Evolutionary conservation across 2,888 invertebrate species (phyloP).

Genomic region (Hipparchia semele): DNA sequence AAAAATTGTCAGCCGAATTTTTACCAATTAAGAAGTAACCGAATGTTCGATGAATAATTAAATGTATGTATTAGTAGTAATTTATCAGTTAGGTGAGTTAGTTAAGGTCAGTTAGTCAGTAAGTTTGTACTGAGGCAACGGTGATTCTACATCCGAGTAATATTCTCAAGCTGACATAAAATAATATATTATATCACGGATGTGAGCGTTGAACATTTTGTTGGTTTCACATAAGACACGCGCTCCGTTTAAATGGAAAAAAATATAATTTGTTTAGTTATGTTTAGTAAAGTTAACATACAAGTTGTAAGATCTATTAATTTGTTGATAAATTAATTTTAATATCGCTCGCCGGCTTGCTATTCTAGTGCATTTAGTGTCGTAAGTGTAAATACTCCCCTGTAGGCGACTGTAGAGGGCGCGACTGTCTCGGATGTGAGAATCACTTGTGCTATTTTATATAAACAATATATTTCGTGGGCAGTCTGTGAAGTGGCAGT

Average conservation of each 20-base stretch:
- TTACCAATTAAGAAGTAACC: neutral
- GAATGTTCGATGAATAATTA: neutral
- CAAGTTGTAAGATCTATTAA: too few relatives aligned
- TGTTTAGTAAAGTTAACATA: too few relatives aligned
- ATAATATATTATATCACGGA: too few relatives aligned
- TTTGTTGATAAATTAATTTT: too few relatives aligned
- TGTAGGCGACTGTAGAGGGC: too few relatives aligned
- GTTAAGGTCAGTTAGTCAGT: constrained; percentile 3
- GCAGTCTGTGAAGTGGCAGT: neutral
- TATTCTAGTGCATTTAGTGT: neutral
- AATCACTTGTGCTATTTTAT: constrained; percentile 5
- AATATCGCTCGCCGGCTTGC: neutral
- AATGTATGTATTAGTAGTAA: neutral
- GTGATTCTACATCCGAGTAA: neutral
- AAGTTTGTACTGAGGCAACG: constrained; percentile 14
- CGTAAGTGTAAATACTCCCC: constrained; percentile 1
- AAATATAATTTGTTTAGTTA: too few relatives aligned
- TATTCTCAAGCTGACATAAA: too few relatives aligned
- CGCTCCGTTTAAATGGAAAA: too few relatives aligned
- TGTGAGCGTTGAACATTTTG: too few relatives aligned
- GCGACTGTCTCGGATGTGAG: neutral
- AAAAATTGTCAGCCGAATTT: neutral
- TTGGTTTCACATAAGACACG: too few relatives aligned
- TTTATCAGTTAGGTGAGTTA: neutral
- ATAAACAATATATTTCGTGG: neutral